Base-by-base conservation (phyloP, 1,140 invertebrate species). In the Latrodectus geometricus region DNA sequence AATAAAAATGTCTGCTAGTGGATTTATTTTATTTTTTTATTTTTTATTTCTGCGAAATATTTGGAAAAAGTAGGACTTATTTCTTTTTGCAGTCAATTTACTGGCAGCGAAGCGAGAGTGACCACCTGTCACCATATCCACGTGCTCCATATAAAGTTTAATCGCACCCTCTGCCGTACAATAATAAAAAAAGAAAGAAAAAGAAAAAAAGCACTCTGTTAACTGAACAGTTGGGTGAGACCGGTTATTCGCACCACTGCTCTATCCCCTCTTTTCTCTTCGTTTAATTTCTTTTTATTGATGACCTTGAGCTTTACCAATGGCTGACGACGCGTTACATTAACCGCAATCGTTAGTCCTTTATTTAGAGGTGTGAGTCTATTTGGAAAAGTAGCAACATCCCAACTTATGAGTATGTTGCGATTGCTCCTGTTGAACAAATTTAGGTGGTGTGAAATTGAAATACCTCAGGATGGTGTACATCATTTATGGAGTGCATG, bases 101-200 rank as follows among this genome's bases (percentile, higher is more conserved):
- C 35, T 35, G 35, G 35, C 35, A 35, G 35, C 35, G 35, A 35
- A 35, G 54, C 17, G 11, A 61, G 54, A 56, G 49, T 70, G 56
- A 35, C 61, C 77, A 79, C 77, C 65, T 79, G 77, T 79, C 56
- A 79, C 15, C 9, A 20, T 14, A 14, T 20, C 74, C 54, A 61
- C 54, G 74, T 79, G 77, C 65, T 48, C 77, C 77, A 79, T 61
- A 79, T 79, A 79, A 68, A 14, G 48, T 79, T 79, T 79, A 79
- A 79, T 68, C 77, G 77, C 77, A n/a, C 74, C 77, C 61, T 66
- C 66, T 68, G 61, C 17, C 17, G 0, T 12, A 66, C 61, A n/a
- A 14, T 20, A 50, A 49, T 21, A 79, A 76, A 23, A 79, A 68
- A 79, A 49, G 21, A 68, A 20, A 68, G 48, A 48, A n/a, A n/a